phyloP scores from a whole-genome alignment of 2,797 vertebrate genomes.

The Helarctos malayanus region DNA sequence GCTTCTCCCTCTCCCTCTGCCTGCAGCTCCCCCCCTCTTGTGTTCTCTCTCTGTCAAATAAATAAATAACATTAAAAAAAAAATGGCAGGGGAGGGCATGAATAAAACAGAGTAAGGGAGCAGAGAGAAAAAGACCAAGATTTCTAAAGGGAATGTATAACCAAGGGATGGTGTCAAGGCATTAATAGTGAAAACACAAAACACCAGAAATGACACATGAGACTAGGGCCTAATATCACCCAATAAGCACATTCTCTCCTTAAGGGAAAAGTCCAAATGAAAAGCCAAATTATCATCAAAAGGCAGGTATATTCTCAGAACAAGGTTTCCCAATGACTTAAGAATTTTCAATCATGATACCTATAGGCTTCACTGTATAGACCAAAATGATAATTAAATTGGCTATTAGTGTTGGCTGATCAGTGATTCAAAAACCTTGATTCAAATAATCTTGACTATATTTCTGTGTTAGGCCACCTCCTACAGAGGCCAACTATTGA shows the following conservation, averaged over 20 bases:
- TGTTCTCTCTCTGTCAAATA: no score
- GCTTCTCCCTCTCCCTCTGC: no score
- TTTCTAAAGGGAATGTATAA: conserved; percentile 43
- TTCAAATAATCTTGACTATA: conserved; percentile 29
- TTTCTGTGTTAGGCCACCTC: not conserved
- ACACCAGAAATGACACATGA: conserved; percentile 2
- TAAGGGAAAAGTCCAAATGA: not conserved
- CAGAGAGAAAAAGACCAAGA: not conserved
- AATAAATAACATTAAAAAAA: not conserved
- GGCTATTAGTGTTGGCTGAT: not conserved
- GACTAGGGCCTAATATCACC: not conserved
- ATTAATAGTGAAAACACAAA: not conserved
- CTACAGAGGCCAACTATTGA: not conserved
- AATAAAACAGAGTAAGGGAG: not conserved
- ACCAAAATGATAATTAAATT: not conserved
- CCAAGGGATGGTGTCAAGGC: not conserved
- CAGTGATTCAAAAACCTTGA: not conserved
- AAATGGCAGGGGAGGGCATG: not conserved
- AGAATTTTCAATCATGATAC: conserved; percentile 1
- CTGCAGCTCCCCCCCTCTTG: no score
- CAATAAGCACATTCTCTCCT: conserved; percentile 24
- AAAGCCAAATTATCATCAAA: conserved; percentile 63
- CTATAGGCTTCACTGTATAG: not conserved
- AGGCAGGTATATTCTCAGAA: conserved; percentile 7
- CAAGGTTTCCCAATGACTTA: not conserved